Evolutionary conservation across 1,140 invertebrate species (phyloP).

Genomic region (Charaxes varanes): DNA sequence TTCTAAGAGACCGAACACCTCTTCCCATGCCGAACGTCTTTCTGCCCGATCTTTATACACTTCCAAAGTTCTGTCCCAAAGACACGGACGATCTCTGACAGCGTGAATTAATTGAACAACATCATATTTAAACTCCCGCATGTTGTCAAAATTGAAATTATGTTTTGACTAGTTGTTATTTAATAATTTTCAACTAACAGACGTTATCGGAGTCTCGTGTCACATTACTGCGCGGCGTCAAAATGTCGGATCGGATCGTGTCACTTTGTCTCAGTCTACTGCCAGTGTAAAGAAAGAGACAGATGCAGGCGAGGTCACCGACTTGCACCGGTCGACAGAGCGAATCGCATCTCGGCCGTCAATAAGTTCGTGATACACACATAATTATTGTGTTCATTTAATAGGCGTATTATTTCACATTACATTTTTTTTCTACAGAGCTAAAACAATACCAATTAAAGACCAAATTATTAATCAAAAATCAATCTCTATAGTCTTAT

Average conservation of each 20-base stretch:
- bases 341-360: slow-evolving; percentile 21
- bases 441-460: no score
- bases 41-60: slow-evolving; percentile 55
- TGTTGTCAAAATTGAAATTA: slow-evolving; percentile 21
- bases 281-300: slow-evolving; percentile 21
- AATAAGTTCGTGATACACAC: no score
- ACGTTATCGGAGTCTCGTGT: no score
- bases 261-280: slow-evolving; percentile 29
- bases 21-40: slow-evolving; percentile 49
- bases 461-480: no score
- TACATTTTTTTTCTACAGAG: no score
- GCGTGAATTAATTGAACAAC: slow-evolving; percentile 40
- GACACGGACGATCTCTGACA: slow-evolving; percentile 42
- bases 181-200: slow-evolving; percentile 22
- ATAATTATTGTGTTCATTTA: no score
- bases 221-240: slow-evolving; percentile 41
- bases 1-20: slow-evolving; percentile 49
- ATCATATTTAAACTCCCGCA: slow-evolving; percentile 56
- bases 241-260: slow-evolving; percentile 42
- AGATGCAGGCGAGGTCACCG: slow-evolving; percentile 38
- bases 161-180: slow-evolving; percentile 15
- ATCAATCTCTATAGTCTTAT: no score
- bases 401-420: no score
- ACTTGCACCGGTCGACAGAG: no score
- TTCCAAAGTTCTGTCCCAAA: slow-evolving; percentile 59